Evolutionary conservation across 2,888 invertebrate genomes (phyloP).

Genomic region (Andrena fulva): DNA sequence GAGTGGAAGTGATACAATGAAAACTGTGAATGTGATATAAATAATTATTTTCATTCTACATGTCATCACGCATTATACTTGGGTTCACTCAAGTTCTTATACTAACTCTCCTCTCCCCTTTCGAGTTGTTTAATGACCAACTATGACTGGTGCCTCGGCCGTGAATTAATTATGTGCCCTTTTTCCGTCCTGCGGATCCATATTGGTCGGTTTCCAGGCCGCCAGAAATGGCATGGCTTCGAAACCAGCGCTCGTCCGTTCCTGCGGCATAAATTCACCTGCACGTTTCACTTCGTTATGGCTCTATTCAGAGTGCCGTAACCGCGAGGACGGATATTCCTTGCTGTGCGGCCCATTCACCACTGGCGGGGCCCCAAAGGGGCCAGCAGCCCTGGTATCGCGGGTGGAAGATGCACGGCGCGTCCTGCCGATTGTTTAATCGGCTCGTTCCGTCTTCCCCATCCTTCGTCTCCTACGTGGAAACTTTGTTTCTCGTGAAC

Average conservation of each 20-base stretch:
- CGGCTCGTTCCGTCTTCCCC: constrained; percentile 27
- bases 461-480: constrained; percentile 6
- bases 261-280: constrained; percentile 80
- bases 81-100: neutral
- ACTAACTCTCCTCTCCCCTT: neutral
- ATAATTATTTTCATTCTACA: neutral
- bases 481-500: constrained; percentile 38
- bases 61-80: neutral
- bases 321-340: constrained; percentile 74
- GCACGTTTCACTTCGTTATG: constrained; percentile 80
- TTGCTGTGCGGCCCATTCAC: constrained; percentile 73
- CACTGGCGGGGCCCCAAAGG: constrained; percentile 54
- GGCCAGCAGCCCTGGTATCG: constrained; percentile 36
- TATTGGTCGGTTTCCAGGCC: constrained; percentile 18
- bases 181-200: neutral
- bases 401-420: constrained; percentile 58
- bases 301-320: constrained; percentile 79
- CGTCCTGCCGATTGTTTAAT: constrained; percentile 65
- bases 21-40: neutral
- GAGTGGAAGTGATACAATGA: neutral
- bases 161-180: constrained; percentile 11
- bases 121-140: constrained; percentile 10
- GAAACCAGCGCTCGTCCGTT: constrained; percentile 69
- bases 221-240: constrained; percentile 48
- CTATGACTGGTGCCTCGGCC: neutral